Base-by-base conservation (phyloP, 1,140 invertebrate genomes). In the Holcopasites calliopsidis region DNA sequence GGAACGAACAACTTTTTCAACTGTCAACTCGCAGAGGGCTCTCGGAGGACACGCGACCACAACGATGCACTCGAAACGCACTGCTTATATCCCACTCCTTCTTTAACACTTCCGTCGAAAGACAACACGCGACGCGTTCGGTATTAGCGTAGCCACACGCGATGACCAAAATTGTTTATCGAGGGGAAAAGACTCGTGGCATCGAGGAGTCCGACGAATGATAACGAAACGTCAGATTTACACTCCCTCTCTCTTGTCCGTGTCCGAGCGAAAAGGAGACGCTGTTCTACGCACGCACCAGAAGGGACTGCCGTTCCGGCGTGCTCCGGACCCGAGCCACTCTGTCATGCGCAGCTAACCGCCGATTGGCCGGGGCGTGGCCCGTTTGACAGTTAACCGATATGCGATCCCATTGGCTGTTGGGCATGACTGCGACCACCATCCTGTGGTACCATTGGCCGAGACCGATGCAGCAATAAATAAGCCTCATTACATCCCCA, bases 271-370 rank as follows among this genome's bases (percentile, higher is more conserved):
- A 77, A 76, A 80, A 35, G 75, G 64, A 84, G 42, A 85, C 87
- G 83, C 78, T 88, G 79, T 78, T 83, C 77, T 87, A 86, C 84
- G 85, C 86, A 83, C 88, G 88, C 86, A 87, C 82, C 87, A 83
- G 80, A 87, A 83, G 82, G 78, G 84, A 90, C 89, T 89, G 89
- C 82, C 80, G 77, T 49, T 70, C 49, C 65, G 64, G 71, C 78
- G 60, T 76, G 82, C 60, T 23, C 54, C 65, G 64, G 50, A 61
- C 47, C 62, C 64, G 76, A 78, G 35, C 74, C 72, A 83, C 72
- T 49, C 74, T 76, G 83, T 79, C 82, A 81, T 87, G 85, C 84
- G 86, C 74, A 82, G 76, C 81, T 70, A 21, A 42, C n/a, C 44
- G 73, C 77, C 71, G 76, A 85, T 85, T 84, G 82, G 76, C 58